Evolutionary conservation across 2,797 vertebrate genomes (phyloP).

Genomic region (Octomys mimax): DNA sequence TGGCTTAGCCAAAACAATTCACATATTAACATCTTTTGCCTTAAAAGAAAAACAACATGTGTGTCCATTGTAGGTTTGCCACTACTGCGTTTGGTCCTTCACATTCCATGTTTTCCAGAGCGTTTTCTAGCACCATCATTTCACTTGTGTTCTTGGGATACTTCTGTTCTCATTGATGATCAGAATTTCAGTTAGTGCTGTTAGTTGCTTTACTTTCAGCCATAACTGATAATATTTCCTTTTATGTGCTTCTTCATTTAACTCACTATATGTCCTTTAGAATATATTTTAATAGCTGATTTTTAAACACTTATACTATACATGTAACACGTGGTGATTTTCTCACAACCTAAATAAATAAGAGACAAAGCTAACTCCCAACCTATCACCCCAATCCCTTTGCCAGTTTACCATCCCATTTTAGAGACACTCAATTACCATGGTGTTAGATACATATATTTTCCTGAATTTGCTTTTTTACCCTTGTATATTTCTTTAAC

Average conservation of each 20-base stretch:
- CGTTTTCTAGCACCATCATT: neutral
- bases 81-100: neutral
- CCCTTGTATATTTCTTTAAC: neutral
- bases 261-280: neutral
- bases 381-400: no score
- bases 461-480: neutral
- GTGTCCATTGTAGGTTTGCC: neutral
- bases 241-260: neutral
- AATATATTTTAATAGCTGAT: constrained; percentile 17
- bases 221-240: neutral
- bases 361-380: neutral
- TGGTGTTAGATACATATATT: no score
- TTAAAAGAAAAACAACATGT: neutral
- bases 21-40: neutral
- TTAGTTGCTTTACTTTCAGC: neutral
- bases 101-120: neutral
- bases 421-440: neutral
- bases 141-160: neutral
- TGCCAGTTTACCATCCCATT: no score
- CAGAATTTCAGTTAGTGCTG: neutral
- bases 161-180: neutral
- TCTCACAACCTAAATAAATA: neutral
- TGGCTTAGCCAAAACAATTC: neutral
- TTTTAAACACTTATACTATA: constrained; percentile 16
- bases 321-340: neutral